These are phyloP conservation scores for Pinna nobilis DNA, from an alignment of 1,140 invertebrate species.

Conservation along the genomic window DNA sequence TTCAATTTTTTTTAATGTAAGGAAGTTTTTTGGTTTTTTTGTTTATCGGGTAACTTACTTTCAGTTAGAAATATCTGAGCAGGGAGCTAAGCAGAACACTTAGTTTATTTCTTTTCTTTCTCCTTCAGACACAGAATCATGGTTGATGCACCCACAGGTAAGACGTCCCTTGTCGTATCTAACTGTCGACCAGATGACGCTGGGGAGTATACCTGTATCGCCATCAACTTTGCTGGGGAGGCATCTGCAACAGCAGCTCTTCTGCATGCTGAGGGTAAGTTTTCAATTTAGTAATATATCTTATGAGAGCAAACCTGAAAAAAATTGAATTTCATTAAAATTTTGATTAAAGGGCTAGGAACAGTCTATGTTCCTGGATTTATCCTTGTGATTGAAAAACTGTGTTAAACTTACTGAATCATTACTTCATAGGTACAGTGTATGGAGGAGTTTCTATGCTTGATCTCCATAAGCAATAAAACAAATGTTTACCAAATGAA, in stretches of 20 bases:
- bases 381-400: too few species aligned
- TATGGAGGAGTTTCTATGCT: too few species aligned
- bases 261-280: constrained; percentile 64
- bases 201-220: constrained; percentile 96
- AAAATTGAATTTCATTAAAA: neutral
- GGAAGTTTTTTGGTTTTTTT: neutral
- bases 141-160: constrained; percentile 76
- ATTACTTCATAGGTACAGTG: too few species aligned
- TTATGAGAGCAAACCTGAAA: too few species aligned
- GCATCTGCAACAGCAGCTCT: constrained; percentile 70
- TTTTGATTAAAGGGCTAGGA: too few species aligned
- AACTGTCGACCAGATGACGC: constrained; percentile 94
- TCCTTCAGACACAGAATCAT: constrained; percentile 63
- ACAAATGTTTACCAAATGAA: too few species aligned
- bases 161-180: constrained; percentile 90
- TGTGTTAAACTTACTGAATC: too few species aligned
- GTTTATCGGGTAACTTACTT: neutral
- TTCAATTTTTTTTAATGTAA: neutral
- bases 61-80: neutral
- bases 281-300: too few species aligned
- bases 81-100: too few species aligned
- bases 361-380: too few species aligned
- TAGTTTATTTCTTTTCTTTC: constrained; percentile 3
- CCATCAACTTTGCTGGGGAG: constrained; percentile 77
- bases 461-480: too few species aligned